Evolutionary conservation across 1,140 invertebrate species (phyloP), one percentile per base, ranked within the genome.

Genomic region (Zeugodacus cucurbitae): DNA sequence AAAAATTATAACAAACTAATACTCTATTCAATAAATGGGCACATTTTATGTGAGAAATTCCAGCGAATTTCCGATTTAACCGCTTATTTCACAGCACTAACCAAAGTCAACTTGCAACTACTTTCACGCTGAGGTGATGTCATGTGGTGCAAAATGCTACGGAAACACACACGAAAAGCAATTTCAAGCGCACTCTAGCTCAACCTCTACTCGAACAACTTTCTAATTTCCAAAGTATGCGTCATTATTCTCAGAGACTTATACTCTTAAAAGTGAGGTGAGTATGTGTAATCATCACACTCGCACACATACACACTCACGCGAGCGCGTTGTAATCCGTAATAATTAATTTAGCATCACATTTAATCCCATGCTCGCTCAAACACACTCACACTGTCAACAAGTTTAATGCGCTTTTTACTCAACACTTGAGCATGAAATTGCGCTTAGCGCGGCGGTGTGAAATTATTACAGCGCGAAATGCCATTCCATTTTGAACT

Each of bases 381-480:
- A n/a, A n/a, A n/a, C n/a, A 1, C 34, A 34, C 67, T 74, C 32
- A 74, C 67, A 67, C 20, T 41, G 32, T 74, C 67, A 74, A 41
- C 67, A 62, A 20, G 20, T 37, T 74, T 74, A 8, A 37, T 22
- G 17, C 20, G 11, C 34, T 74, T 37, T 74, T 37, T 5, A 6
- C 5, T 22, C 67, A 74, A 37, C 67, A 20, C 67, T 74, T 37
- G 26, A 67, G 29, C 32, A 74, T 74, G 11, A 74, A 74, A 74
- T 74, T 22, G 22, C 17, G 67, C 67, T 74, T 17, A 37, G 34
- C 17, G 11, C 41, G 17, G 6, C 67, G 32, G 32, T 74, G 32
- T 22, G 34, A 74, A 74, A 74, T 74, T 41, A 74, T 74, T 74
- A 74, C 67, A n/a, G 34, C 67, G 67, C 67, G 67, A 74, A 41